phyloP scores from a whole-genome alignment of 2,797 vertebrate genomes.

The Diplodus sargus region DNA sequence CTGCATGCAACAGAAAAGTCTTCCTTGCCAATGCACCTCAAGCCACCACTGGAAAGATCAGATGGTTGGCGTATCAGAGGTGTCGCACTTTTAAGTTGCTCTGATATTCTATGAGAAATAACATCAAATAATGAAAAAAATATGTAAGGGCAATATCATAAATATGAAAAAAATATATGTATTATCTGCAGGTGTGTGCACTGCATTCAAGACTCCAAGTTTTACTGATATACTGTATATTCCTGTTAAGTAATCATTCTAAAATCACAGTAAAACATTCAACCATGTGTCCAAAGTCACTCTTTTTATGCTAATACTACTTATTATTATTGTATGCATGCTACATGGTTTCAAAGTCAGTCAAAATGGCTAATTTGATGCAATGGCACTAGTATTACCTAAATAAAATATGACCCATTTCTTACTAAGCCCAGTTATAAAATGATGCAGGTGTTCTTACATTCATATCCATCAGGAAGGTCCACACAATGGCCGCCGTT shows the following conservation, averaged over 20 bases:
- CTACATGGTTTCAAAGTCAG: too few species aligned
- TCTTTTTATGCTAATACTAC: too few species aligned
- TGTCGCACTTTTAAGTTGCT: too few species aligned
- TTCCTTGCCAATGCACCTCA: too few species aligned
- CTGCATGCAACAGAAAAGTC: too few species aligned
- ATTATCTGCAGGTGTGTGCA: background rate
- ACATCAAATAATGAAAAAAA: background rate
- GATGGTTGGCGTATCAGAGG: too few species aligned
- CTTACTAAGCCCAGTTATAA: background rate
- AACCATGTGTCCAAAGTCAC: too few species aligned
- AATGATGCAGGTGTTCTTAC: slow-evolving; percentile 81
- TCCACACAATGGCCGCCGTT: slow-evolving; percentile 87
- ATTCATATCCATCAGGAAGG: slow-evolving; percentile 91
- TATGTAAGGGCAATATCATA: background rate
- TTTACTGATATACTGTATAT: too few species aligned
- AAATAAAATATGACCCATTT: background rate
- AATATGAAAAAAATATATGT: background rate
- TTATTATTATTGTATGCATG: too few species aligned
- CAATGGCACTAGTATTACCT: background rate
- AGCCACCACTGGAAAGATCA: too few species aligned
- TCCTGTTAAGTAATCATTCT: background rate
- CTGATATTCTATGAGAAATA: too few species aligned
- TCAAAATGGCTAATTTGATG: too few species aligned
- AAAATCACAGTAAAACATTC: background rate
- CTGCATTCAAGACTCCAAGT: background rate